Evolutionary conservation across 2,888 invertebrate genomes (phyloP), one percentile per base, ranked within the genome.

Genomic region (Catonia carolina): DNA sequence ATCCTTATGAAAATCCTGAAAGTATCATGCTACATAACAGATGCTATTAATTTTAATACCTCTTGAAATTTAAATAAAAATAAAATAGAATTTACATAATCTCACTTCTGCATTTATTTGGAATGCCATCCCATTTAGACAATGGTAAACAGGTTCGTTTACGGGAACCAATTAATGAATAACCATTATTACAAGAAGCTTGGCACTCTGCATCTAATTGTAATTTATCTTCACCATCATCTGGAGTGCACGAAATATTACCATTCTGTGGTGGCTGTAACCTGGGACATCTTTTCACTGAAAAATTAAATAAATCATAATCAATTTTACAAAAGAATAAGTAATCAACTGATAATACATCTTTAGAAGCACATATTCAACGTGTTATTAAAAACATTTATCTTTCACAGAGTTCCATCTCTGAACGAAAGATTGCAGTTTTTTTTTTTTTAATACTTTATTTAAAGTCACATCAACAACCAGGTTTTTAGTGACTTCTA

Each of bases 41-140:
- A n/a, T n/a, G n/a, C n/a, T n/a, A n/a, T n/a, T n/a, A n/a, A n/a
- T n/a, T n/a, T n/a, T n/a, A n/a, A n/a, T n/a, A n/a, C n/a, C n/a
- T n/a, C n/a, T n/a, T n/a, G n/a, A n/a, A n/a, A n/a, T n/a, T n/a
- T n/a, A n/a, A n/a, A n/a, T n/a, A n/a, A n/a, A n/a, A n/a, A n/a
- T n/a, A n/a, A n/a, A n/a, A n/a, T n/a, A n/a, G n/a, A n/a, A n/a
- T n/a, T n/a, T n/a, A n/a, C n/a, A n/a, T n/a, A 6, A 27, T 27
- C 27, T 27, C 27, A 83, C 83, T 80, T 75, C 80, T 81, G 68
- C 85, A 86, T 48, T 78, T 74, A 1, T 81, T 78, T 60, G 78
- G 78, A 10, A 84, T 72, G 1, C 85, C 85, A 65, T 83, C 83
- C 85, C 85, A 86, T 67, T 79, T 76, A 0, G 82, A 79, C 42